Percentiles rank a stretch among this genome's conserved stretches.
These are phyloP conservation scores for Galemys pyrenaicus DNA, from an alignment of 2,113 vertebrate genomes.

Conservation along the genomic window DNA sequence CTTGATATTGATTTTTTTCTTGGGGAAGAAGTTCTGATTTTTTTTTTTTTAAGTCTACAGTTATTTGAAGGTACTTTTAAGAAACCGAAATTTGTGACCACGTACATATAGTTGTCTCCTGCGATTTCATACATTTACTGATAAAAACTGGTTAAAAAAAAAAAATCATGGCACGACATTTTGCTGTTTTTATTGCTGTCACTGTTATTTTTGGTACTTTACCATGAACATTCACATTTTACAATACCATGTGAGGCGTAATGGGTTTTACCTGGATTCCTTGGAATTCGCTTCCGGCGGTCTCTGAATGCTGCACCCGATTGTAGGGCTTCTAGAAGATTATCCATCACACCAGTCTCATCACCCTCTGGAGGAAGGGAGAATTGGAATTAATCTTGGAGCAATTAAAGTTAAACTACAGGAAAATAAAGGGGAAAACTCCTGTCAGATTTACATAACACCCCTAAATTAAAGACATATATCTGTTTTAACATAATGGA, in stretches of 20 bases:
- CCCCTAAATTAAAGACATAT: conserved; percentile 57
- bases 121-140: conserved; percentile 44
- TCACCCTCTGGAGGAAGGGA: conserved; percentile 92
- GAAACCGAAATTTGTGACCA: background rate
- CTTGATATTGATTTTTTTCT: background rate
- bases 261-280: conserved; percentile 84
- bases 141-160: background rate
- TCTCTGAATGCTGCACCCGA: conserved; percentile 98
- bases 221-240: conserved; percentile 17
- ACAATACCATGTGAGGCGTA: background rate
- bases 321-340: conserved; percentile 96
- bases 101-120: background rate
- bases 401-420: conserved; percentile 69
- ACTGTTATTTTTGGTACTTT: background rate
- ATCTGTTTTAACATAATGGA: conserved; percentile 60
- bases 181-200: background rate
- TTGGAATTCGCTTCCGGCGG: conserved; percentile 95
- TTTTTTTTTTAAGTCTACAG: background rate
- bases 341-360: conserved; percentile 99
- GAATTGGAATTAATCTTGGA: conserved; percentile 74
- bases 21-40: background rate
- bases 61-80: conserved; percentile 39
- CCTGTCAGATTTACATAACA: conserved; percentile 65
- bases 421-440: conserved; percentile 49
- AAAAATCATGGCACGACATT: background rate